Evolutionary conservation across 2,888 invertebrate species (phyloP), one percentile per base, ranked within the genome.

Genomic region (Torymus texanus): DNA sequence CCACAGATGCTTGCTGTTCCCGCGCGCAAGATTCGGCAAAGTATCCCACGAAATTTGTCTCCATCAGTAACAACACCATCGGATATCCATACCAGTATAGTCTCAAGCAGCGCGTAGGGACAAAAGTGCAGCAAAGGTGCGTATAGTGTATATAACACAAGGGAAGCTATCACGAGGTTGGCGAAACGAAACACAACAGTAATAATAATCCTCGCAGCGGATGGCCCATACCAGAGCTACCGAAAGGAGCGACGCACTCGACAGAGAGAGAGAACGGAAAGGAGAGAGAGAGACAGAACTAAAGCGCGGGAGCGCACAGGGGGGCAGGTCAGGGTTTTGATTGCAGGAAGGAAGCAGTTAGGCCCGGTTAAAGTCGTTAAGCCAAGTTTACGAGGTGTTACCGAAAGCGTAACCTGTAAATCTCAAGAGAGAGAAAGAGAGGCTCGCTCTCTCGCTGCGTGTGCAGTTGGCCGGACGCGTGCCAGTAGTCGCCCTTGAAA

Each of bases 341-440:
- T 89, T 89, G 88, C 88, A 90, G 90, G 90, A 89, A 90, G 90
- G 90, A 90, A 90, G 88, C 90, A 89, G 89, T 90, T 90, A 90
- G 90, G 90, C 89, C 88, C 88, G 89, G 88, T 89, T 88, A 86
- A 88, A 90, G 90, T 90, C 90, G 90, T 90, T 90, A 89, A 90
- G 89, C 88, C 88, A 88, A 90, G 90, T 90, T 90, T 90, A 90
- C 90, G 90, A 90, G 90, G 90, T 90, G 90, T 90, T 90, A 90
- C 90, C 89, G 87, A 87, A 87, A 89, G 89, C 88, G 88, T 87
- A 90, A 90, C 90, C 90, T 89, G 90, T 90, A 90, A 90, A 90
- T 90, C 90, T 89, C 87, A 84, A 88, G 85, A 70, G 85, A 70
- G 68, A 29, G 59, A 11, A n/a, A n/a, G 68, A 50, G 55, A 53